Evolutionary conservation across 2,888 invertebrate genomes (phyloP).

Genomic region (Aradus depressus): DNA sequence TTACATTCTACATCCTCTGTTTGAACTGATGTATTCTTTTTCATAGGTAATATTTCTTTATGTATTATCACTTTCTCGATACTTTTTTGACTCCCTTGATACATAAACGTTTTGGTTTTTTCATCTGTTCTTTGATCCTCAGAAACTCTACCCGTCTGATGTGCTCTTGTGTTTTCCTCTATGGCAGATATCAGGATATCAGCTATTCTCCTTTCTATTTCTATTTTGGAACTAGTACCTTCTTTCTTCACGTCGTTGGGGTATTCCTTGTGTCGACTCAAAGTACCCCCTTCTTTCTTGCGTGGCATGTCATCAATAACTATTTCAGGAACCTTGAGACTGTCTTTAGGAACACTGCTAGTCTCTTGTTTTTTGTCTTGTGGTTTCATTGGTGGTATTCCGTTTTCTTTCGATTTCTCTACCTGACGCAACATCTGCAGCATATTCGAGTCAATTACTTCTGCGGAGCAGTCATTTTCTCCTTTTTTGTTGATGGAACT

Average conservation of each 20-base stretch:
- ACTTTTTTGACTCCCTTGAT: constrained; percentile 7
- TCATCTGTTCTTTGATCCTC: not conserved
- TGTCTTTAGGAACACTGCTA: not conserved
- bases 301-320: not conserved
- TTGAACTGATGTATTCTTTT: not conserved
- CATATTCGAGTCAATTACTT: not conserved
- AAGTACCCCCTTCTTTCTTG: not conserved
- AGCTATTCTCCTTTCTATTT: constrained; percentile 7
- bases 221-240: not conserved
- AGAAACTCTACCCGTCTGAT: not conserved
- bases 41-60: not conserved
- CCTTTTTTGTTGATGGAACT: constrained; percentile 4
- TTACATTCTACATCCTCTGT: not conserved
- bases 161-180: constrained; percentile 14
- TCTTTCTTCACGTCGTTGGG: not conserved
- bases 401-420: not conserved
- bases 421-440: not conserved
- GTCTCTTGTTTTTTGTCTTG: not conserved
- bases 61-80: no score
- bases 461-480: not conserved
- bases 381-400: not conserved
- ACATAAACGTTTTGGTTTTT: not conserved
- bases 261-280: not conserved
- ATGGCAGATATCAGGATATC: constrained; percentile 9
- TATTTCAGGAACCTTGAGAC: not conserved